A percentile compares a stretch with the other conserved stretches of the same genome.
Evolutionary conservation across 2,888 invertebrate genomes (phyloP).

Genomic region (Aspidiotus rigidus): DNA sequence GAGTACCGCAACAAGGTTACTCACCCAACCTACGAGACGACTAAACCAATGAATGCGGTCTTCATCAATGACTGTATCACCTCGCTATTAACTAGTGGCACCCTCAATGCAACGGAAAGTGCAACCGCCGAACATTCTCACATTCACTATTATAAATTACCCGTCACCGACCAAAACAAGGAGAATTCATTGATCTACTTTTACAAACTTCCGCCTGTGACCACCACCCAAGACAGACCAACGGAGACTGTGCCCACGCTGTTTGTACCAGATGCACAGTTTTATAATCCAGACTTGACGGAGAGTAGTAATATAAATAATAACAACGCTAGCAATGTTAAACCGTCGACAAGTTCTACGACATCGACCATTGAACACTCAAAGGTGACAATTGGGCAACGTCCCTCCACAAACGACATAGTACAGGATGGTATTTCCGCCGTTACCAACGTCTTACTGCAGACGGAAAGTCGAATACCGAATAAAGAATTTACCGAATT

Average conservation of each 20-base stretch:
- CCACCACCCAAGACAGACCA: neutral
- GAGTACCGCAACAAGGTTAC: constrained; percentile 9
- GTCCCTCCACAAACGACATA: constrained; percentile 3
- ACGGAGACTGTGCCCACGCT: neutral
- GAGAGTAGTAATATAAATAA: neutral
- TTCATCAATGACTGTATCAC: constrained; percentile 25
- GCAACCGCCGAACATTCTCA: neutral
- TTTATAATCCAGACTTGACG: neutral
- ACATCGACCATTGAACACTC: constrained; percentile 3
- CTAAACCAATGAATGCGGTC: constrained; percentile 16
- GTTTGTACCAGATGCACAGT: neutral
- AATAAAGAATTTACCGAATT: constrained; percentile 10
- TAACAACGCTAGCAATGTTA: neutral
- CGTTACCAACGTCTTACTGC: constrained; percentile 38
- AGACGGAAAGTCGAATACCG: constrained; percentile 18
- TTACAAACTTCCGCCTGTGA: constrained; percentile 16
- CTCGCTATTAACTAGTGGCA: neutral
- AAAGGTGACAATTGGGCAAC: constrained; percentile 9
- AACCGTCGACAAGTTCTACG: neutral
- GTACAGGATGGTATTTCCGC: constrained; percentile 39
- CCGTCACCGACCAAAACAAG: neutral
- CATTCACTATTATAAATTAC: neutral
- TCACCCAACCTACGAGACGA: constrained; percentile 4
- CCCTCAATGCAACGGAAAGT: neutral
- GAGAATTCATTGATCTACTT: constrained; percentile 27